Base-by-base conservation (phyloP, 1,140 invertebrate species). In the Neomicropteryx cornuta region DNA sequence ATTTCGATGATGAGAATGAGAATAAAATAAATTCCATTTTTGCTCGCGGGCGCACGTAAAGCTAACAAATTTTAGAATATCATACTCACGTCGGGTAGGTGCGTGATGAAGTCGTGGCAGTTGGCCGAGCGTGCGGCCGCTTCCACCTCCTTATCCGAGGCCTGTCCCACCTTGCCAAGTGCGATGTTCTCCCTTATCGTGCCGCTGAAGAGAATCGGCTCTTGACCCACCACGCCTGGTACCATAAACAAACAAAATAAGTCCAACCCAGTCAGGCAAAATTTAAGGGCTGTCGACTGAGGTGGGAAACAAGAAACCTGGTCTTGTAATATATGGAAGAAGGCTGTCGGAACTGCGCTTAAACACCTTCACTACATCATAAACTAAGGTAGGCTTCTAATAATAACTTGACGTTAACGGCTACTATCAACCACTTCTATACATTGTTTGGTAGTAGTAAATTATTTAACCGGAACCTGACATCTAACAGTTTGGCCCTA, bases 141-240 rank as follows among this genome's bases (percentile, higher is more conserved):
- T 35, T 79, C 68, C 20, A 85, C 73, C 38, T 85, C 77, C 27
- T 76, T 64, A 38, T 76, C 60, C 2, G 71, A 60, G 59, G 29
- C 71, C 66, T 61, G 59, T 28, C 71, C 66, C 40, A 39, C 2
- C 31, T 47, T 47, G 0, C 65, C 65, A 2, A 64, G 34, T 11
- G 55, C 54, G 44, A 94, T 91, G 58, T 95, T 95, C 27, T 91
- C 84, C 20, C 66, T 71, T 36, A 94, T 86, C 2, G 86, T 86
- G 4, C 79, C 82, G 42, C 77, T 83, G 66, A 94, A 90, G 6
- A 91, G 67, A 8, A 87, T 77, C 4, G 87, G 87, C 53, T 90
- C 86, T 58, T 90, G 86, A 6, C 85, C 84, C 1, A 91, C 86
- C 10, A 88, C 68, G 27, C 84, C 86, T 68, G 21, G n/a, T n/a